Conservation (phyloP, 2,888 invertebrate genomes). For the Cosmorhoe ocellata region DNA sequence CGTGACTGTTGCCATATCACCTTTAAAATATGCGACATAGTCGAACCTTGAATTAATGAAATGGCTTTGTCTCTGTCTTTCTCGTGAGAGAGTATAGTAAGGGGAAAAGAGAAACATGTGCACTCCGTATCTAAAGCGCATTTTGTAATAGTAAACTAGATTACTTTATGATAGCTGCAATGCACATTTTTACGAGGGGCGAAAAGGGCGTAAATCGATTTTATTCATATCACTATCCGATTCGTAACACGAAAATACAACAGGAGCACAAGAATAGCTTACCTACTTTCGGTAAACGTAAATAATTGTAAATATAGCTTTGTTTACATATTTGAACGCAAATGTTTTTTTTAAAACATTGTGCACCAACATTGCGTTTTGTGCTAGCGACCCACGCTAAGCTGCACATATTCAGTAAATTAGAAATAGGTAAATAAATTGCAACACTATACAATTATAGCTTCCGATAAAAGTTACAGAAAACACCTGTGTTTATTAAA, state of each 20-base stretch:
- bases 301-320: conserved; percentile 41
- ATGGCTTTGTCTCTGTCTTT: conserved; percentile 53
- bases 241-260: conserved; percentile 19
- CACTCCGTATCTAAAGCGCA: conserved; percentile 54
- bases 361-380: too few species aligned
- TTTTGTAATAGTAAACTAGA: conserved; percentile 62
- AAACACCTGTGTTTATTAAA: conserved; percentile 47
- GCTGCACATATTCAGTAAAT: conserved; percentile 34
- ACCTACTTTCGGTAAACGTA: conserved; percentile 34
- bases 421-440: background rate
- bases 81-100: conserved; percentile 33
- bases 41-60: conserved; percentile 40
- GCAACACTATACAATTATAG: conserved; percentile 46
- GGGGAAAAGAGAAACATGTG: conserved; percentile 46
- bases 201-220: conserved; percentile 43
- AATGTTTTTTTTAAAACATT: conserved; percentile 33
- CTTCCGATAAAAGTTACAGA: conserved; percentile 44
- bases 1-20: conserved; percentile 62
- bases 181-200: conserved; percentile 55
- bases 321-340: conserved; percentile 42
- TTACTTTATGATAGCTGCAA: conserved; percentile 53
- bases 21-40: conserved; percentile 60
- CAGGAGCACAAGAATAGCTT: conserved; percentile 32
- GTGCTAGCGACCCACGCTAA: conserved; percentile 39
- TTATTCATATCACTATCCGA: conserved; percentile 36